Base-by-base conservation (phyloP, 1,140 invertebrate genomes). In the Heliconius hermathena region DNA sequence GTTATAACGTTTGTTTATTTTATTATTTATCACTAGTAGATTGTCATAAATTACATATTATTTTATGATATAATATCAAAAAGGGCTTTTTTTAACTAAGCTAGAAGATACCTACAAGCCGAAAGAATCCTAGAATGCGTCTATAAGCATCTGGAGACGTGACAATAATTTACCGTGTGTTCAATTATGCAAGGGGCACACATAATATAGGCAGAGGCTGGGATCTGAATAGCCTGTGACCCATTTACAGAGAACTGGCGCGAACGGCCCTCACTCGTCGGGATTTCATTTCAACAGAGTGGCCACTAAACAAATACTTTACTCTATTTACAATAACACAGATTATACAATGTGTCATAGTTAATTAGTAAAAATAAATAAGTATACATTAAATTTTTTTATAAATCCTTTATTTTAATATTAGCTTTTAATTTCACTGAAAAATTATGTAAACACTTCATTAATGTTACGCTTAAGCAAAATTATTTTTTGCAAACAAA, bases 121-220 rank as follows among this genome's bases (percentile, higher is more conserved):
- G 70, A 80, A 80, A 76, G 83, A 85, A 85, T 87, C 84, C 82
- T 78, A 86, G 77, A 86, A 78, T 86, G 84, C 83, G 85, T 83
- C 83, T 81, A 81, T 79, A 80, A 79, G 85, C 60, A 66, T 29
- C 60, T 66, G 60, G 60, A 86, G 83, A 82, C 84, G 88, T 89
- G 91, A 93, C 91, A 92, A 92, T 92, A 92, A 93, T 92, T 92
- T 90, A 84, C 89, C 88, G 85, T 88, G 87, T 90, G 89, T 91
- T 93, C 89, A 94, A 93, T 94, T 92, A 93, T 92, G 91, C 89
- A 90, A 89, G 87, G 85, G 86, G 87, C 86, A 91, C 88, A 92
- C 87, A 90, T 86, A 88, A 86, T 88, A 86, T 85, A 86, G 90
- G 88, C 84, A 82, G 85, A 85, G 83, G 84, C 79, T 80, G 87